phyloP scores from a whole-genome alignment of 2,113 vertebrate genomes.

The Psittacula cyanocephala region DNA sequence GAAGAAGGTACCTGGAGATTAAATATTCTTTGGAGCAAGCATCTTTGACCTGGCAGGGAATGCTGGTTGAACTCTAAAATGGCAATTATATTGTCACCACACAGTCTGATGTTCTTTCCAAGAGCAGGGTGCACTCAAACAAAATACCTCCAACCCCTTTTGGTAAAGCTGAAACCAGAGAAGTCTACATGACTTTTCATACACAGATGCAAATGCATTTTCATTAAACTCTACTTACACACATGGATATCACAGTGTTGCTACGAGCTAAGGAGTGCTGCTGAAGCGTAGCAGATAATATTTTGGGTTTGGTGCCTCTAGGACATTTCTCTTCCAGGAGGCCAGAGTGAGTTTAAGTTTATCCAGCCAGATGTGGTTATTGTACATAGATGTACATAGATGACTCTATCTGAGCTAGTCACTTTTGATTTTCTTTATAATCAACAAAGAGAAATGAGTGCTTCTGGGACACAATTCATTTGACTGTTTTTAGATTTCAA shows the following conservation, averaged over 20 bases:
- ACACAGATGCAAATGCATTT: neutral
- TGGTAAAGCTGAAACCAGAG: neutral
- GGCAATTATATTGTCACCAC: neutral
- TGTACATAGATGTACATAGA: neutral
- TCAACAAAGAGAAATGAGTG: neutral
- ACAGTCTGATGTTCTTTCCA: neutral
- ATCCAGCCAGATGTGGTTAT: neutral
- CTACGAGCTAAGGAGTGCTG: neutral
- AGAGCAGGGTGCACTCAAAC: neutral
- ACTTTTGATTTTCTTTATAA: slow-evolving; percentile 20
- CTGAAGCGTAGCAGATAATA: neutral
- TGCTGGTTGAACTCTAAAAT: neutral
- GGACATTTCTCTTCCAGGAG: neutral
- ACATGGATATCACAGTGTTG: neutral
- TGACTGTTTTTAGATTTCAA: neutral
- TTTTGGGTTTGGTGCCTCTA: neutral
- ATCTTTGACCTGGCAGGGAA: neutral
- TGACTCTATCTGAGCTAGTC: neutral
- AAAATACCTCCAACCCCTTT: neutral
- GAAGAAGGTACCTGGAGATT: neutral
- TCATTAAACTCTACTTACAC: neutral
- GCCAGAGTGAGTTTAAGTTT: neutral
- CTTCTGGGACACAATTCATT: slow-evolving; percentile 5
- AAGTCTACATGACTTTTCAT: neutral
- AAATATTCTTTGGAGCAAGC: neutral